Conservation (phyloP, 2,888 invertebrate genomes). For the Drepana falcataria region DNA sequence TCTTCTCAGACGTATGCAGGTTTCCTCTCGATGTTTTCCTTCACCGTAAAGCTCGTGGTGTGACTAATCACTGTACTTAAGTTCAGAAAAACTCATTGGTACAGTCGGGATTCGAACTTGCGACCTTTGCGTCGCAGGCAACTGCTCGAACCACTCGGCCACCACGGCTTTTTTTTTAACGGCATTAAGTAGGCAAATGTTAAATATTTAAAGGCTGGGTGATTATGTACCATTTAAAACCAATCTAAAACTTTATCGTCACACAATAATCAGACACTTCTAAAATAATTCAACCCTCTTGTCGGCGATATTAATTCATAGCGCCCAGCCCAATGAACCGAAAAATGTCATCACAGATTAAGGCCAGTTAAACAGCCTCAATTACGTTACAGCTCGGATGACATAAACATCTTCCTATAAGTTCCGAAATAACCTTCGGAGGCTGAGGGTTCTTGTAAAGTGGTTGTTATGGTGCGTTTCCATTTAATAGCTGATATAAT, state of each 20-base stretch:
- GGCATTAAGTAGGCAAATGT: no score
- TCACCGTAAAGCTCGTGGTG: no score
- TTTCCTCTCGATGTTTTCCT: no score
- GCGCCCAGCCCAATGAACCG: slow-evolving; percentile 18
- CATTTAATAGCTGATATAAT: background rate
- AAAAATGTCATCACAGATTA: slow-evolving; percentile 37
- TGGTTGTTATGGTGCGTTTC: slow-evolving; percentile 2
- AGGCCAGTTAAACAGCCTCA: slow-evolving; percentile 24
- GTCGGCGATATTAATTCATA: background rate
- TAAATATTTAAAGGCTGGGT: no score
- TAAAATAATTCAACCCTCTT: background rate
- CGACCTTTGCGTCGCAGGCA: no score
- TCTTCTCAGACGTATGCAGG: no score
- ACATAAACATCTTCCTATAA: slow-evolving; percentile 16
- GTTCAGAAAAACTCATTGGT: no score
- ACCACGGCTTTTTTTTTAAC: no score
- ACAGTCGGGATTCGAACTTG: no score
- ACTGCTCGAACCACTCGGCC: no score
- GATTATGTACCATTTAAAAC: no score
- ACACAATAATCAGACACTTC: background rate
- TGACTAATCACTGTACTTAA: no score
- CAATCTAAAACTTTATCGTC: background rate
- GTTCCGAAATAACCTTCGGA: slow-evolving; percentile 1
- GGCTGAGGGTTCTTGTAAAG: background rate
- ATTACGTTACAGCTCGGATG: slow-evolving; percentile 19